A percentile compares a stretch with the other conserved stretches of the same genome.
Evolutionary conservation across 2,797 vertebrate genomes (phyloP).

Genomic region (Clarias platycephalus): DNA sequence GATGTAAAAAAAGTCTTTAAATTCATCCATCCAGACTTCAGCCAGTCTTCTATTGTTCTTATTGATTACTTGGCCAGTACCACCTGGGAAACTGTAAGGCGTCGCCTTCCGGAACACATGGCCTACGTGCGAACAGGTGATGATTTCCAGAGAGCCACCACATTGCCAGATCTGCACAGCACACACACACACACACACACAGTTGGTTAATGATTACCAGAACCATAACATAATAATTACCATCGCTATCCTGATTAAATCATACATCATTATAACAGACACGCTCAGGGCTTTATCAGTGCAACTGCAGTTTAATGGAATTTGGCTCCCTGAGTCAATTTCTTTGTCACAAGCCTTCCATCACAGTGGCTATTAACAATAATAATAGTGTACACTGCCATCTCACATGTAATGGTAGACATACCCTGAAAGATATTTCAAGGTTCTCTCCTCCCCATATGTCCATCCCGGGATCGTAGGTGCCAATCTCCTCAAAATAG

Average conservation of each 20-base stretch:
- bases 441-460: constrained; percentile 99
- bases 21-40: constrained; percentile 94
- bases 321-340: constrained; percentile 32
- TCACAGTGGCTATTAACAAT: constrained; percentile 9
- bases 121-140: constrained; percentile 95
- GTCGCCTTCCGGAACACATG: constrained; percentile 99
- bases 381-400: constrained; percentile 9
- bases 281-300: constrained; percentile 10
- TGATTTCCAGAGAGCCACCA: constrained; percentile 92
- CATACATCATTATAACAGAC: constrained; percentile 21
- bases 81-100: constrained; percentile 95
- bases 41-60: constrained; percentile 96
- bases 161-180: constrained; percentile 92
- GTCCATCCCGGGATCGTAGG: constrained; percentile 98
- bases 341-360: constrained; percentile 19
- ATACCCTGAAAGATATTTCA: constrained; percentile 99
- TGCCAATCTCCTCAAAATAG: constrained; percentile 98
- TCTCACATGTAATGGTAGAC: constrained; percentile 37
- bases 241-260: constrained; percentile 11
- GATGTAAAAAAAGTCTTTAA: constrained; percentile 99
- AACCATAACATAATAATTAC: background rate
- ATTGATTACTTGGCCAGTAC: constrained; percentile 97
- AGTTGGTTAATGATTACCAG: constrained; percentile 5
- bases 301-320: constrained; percentile 14
- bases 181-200: constrained; percentile 14